Evolutionary conservation across 2,797 vertebrate genomes (phyloP).

Genomic region (Steatocranus sp.): DNA sequence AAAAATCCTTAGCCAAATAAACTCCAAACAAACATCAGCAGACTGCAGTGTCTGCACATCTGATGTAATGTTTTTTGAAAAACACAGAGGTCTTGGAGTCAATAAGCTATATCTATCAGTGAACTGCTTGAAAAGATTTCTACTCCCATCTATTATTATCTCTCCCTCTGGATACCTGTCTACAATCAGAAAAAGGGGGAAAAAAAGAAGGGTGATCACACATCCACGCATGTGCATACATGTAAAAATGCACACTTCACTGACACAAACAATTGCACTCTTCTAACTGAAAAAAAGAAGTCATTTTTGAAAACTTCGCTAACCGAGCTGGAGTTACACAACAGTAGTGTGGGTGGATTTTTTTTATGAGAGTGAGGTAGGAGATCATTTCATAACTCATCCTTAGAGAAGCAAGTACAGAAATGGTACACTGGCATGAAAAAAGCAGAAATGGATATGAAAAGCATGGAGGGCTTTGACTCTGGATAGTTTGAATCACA

Average conservation of each 20-base stretch:
- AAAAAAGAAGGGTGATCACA: slow-evolving; percentile 19
- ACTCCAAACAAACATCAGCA: neutral
- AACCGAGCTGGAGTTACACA: slow-evolving; percentile 69
- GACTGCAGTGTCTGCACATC: slow-evolving; percentile 1
- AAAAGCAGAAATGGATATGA: slow-evolving; percentile 60
- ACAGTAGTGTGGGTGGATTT: slow-evolving; percentile 70
- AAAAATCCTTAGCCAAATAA: neutral
- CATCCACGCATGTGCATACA: slow-evolving; percentile 30
- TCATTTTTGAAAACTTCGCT: slow-evolving; percentile 50
- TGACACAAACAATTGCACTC: slow-evolving; percentile 1
- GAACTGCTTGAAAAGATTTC: neutral
- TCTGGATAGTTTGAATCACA: slow-evolving; percentile 73
- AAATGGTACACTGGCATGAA: slow-evolving; percentile 53
- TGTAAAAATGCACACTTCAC: slow-evolving; percentile 19
- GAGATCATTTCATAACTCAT: slow-evolving; percentile 78
- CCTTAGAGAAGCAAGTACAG: slow-evolving; percentile 65
- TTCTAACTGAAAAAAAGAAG: slow-evolving; percentile 21
- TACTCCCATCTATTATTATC: slow-evolving; percentile 33
- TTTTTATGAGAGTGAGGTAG: slow-evolving; percentile 48
- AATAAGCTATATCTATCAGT: slow-evolving; percentile 6
- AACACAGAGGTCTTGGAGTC: slow-evolving; percentile 7
- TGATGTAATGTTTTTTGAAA: neutral
- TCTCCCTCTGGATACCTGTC: slow-evolving; percentile 14
- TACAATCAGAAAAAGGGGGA: neutral
- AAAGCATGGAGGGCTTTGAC: slow-evolving; percentile 60